Conservation (phyloP, 1,140 invertebrate species). For the Philotrypesis tridentata region DNA sequence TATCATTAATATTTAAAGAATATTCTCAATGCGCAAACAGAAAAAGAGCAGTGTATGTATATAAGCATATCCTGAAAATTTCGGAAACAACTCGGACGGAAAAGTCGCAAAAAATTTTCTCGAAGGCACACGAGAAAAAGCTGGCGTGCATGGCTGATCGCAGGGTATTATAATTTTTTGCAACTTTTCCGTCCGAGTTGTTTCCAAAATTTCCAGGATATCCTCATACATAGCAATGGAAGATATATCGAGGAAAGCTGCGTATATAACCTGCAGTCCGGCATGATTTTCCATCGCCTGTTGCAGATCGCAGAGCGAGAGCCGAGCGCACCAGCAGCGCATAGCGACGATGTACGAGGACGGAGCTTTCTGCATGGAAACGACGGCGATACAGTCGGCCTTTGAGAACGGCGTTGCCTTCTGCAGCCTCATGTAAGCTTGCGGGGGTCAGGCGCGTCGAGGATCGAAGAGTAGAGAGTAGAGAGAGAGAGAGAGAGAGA, state of each 20-base stretch:
- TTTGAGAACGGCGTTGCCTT: slow-evolving; percentile 68
- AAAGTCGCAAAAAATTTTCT: too few relatives aligned
- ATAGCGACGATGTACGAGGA: slow-evolving; percentile 69
- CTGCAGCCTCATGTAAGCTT: slow-evolving; percentile 69
- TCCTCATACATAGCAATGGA: too few relatives aligned
- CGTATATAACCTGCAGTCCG: background rate
- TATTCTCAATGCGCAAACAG: too few relatives aligned
- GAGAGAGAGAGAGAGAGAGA: background rate
- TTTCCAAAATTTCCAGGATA: too few relatives aligned
- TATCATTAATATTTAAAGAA: too few relatives aligned
- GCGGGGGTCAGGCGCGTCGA: background rate
- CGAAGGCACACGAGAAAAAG: too few relatives aligned
- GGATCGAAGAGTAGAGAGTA: background rate
- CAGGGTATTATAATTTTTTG: too few relatives aligned
- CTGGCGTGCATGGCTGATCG: too few relatives aligned
- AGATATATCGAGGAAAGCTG: background rate
- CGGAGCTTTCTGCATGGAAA: slow-evolving; percentile 71
- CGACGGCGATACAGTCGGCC: slow-evolving; percentile 68
- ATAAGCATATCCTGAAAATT: too few relatives aligned
- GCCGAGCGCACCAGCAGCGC: slow-evolving; percentile 66
- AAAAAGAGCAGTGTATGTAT: too few relatives aligned
- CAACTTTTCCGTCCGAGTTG: too few relatives aligned
- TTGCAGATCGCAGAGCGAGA: slow-evolving; percentile 71
- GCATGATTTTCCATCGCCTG: background rate
- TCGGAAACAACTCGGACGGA: too few relatives aligned